Base-by-base conservation (phyloP, 2,797 vertebrate species). In the Eleutherodactylus coqui region DNA sequence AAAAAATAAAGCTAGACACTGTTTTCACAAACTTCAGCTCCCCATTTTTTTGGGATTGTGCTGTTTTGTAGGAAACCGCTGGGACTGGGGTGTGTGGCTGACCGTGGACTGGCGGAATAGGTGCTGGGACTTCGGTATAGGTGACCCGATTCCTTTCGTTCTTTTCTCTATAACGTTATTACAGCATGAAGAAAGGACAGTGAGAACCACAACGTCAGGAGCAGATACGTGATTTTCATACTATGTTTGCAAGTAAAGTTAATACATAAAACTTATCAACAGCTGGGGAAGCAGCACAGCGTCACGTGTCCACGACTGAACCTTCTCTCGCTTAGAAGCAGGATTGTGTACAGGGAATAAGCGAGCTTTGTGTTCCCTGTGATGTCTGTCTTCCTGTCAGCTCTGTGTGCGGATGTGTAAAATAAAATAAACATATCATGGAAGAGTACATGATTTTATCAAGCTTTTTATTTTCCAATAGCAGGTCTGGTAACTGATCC, bases 391-490 rank as follows among this genome's bases (percentile, higher is more conserved):
- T 43, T 64, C 36, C 27, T 43, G 43, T 8, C 24, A 76, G 29
- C 19, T 64, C 11, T 34, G 19, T 76, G 78, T 64, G 34, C 34
- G 60, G 51, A 58, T 38, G 76, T 79, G 67, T 72, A 73, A 55
- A 43, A 73, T 36, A 41, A 21, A 73, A 82, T 82, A 73, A 73
- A 55, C 21, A 72, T 82, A 53, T 82, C 80, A 82, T 32, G 0
- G 3, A 41, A 53, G 32, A 51, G 34, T 32, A 72, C 64, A 49
- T 51, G 45, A 72, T 82, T 82, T 72, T 27, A 82, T 82, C 70
- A 64, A 70, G 62, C 79, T 82, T 82, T 70, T 53, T 32, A 51
- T 27, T 53, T 32, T n/a, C 79, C 45, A 27, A 24, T 2, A 49
- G 43, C n/a, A 49, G 58, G 43, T 47, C 62, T 69, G 79, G 29